Percentiles rank a stretch among this genome's conserved stretches.
phyloP scores from a whole-genome alignment of 2,888 invertebrate species.

The Trissolcus japonicus region DNA sequence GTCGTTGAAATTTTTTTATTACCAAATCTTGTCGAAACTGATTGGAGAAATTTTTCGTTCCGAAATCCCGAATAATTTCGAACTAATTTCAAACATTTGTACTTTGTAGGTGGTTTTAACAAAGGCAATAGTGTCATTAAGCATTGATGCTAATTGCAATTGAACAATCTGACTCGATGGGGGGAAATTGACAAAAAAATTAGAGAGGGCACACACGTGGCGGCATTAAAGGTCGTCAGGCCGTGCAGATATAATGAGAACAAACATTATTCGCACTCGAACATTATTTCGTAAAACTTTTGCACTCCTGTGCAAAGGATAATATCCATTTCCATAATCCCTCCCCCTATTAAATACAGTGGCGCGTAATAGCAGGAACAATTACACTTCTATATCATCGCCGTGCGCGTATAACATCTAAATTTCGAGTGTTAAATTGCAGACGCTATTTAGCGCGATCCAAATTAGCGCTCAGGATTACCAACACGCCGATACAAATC shows the following conservation, averaged over 20 bases:
- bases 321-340: constrained; percentile 56
- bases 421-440: constrained; percentile 55
- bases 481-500: constrained; percentile 35
- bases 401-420: constrained; percentile 39
- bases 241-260: constrained; percentile 37
- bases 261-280: constrained; percentile 46
- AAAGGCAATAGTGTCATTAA: constrained; percentile 8
- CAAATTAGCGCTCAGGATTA: constrained; percentile 49
- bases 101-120: too few species aligned
- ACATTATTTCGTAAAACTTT: constrained; percentile 47
- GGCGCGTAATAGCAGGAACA: constrained; percentile 51
- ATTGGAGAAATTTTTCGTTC: too few species aligned
- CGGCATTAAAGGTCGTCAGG: constrained; percentile 23
- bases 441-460: constrained; percentile 47
- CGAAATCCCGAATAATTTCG: too few species aligned
- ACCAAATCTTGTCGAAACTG: too few species aligned
- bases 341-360: constrained; percentile 53
- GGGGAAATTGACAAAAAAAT: too few species aligned
- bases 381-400: constrained; percentile 55
- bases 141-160: constrained; percentile 25
- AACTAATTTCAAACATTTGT: too few species aligned
- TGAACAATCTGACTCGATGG: constrained; percentile 19
- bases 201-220: neutral
- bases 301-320: constrained; percentile 35
- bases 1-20: neutral